phyloP scores from a whole-genome alignment of 2,797 vertebrate genomes.

The Crocodylus rhombifer region DNA sequence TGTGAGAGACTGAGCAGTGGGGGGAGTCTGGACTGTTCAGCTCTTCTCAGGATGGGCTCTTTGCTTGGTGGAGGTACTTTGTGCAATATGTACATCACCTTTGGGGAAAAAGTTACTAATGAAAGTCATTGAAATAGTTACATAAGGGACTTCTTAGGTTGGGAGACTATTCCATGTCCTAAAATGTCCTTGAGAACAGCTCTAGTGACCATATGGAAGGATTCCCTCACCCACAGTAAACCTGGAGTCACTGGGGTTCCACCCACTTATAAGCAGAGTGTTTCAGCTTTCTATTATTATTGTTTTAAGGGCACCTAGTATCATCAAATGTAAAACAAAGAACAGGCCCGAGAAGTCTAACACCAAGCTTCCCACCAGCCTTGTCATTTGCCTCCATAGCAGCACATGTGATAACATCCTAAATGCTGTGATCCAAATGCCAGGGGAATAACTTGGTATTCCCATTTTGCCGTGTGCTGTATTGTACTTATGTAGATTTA shows the following conservation, averaged over 20 bases:
- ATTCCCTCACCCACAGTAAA: background rate
- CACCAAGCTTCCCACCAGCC: background rate
- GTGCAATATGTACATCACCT: background rate
- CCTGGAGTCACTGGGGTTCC: background rate
- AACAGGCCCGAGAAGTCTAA: background rate
- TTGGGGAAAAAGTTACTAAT: background rate
- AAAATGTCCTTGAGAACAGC: background rate
- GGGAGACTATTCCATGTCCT: background rate
- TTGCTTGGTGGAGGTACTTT: background rate
- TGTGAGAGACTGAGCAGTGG: background rate
- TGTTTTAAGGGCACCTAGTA: background rate
- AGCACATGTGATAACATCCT: background rate
- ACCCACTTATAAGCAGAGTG: background rate
- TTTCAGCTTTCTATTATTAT: too few species aligned
- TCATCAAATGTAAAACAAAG: background rate
- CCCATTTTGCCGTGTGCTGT: background rate
- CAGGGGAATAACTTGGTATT: background rate
- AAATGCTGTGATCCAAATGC: background rate
- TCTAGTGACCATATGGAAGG: background rate
- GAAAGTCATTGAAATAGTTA: background rate
- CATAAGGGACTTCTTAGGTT: background rate
- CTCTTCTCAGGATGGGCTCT: background rate
- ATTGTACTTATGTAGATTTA: background rate
- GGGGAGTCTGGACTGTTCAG: background rate
- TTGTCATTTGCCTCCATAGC: background rate